Conservation (phyloP, 2,888 invertebrate genomes). For the Lamellibrachia satsuma region DNA sequence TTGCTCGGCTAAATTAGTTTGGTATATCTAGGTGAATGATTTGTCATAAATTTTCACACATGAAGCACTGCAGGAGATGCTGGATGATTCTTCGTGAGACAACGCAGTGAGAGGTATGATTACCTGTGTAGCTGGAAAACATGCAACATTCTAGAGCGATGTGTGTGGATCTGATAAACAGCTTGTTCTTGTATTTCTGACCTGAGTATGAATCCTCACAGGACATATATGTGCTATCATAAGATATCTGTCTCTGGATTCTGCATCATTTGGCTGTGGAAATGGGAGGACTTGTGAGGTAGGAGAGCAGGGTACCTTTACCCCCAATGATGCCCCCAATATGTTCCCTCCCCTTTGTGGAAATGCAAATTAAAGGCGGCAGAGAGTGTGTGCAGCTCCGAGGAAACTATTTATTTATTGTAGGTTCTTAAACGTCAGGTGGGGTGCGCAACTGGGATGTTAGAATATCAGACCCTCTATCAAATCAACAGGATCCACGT, state of each 20-base stretch:
- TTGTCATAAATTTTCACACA: too few species aligned
- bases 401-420: not conserved
- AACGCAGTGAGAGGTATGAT: too few species aligned
- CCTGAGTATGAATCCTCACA: not conserved
- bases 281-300: not conserved
- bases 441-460: too few species aligned
- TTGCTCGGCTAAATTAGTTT: too few species aligned
- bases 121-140: not conserved
- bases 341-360: not conserved
- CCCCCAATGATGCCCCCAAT: not conserved
- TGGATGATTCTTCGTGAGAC: too few species aligned
- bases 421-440: too few species aligned
- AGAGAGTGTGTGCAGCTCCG: not conserved
- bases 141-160: not conserved
- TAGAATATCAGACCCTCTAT: too few species aligned
- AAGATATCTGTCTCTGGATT: not conserved
- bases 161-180: not conserved
- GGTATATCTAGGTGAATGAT: too few species aligned
- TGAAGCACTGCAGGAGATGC: too few species aligned
- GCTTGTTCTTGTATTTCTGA: not conserved
- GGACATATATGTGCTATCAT: not conserved
- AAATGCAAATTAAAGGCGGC: not conserved
- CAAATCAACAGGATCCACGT: not conserved
- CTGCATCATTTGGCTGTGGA: not conserved
- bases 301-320: not conserved